Evolutionary conservation across 2,888 invertebrate species (phyloP), one percentile per base, ranked within the genome.

Genomic region (Synanthedon tipuliformis): DNA sequence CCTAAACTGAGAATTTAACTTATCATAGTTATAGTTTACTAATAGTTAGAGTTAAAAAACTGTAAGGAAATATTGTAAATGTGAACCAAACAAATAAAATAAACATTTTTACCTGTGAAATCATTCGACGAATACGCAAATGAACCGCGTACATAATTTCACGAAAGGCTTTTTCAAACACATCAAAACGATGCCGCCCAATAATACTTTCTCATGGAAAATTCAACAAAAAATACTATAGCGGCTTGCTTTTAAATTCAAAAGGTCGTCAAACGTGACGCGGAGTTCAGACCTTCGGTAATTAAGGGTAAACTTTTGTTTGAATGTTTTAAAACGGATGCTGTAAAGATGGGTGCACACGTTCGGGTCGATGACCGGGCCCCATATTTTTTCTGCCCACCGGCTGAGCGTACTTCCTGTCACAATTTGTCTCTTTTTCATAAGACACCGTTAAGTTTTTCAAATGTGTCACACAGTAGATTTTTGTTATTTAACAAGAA

Each of bases 371-470:
- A 67, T 66, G 82, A 75, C 81, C 85, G 75, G 54, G 57, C 60
- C 59, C 61, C 56, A 61, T 34, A 34, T 63, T 75, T 82, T 83
- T 80, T 78, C 71, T 72, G 65, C 63, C 63, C 75, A 78, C 79
- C 86, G 82, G 79, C 80, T 83, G 85, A 66, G 73, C 68, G 61
- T 69, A 73, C 64, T 84, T 87, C 87, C 87, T 81, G 86, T 81
- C 79, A 81, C 80, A 80, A 77, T 83, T 82, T 76, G 81, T 77
- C 75, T 66, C 68, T 76, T 78, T 76, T 77, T 77, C 66, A 55
- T 57, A 54, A 59, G 68, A 73, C 76, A 78, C 77, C 78, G 80
- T 72, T 73, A 75, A 13, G 45, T 34, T 10, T 34, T 34, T 34
- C 34, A 34, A 34, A 34, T 34, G 34, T 34, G 34, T 10, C 34